phyloP scores from a whole-genome alignment of 2,113 vertebrate species.

The Daubentonia madagascariensis region DNA sequence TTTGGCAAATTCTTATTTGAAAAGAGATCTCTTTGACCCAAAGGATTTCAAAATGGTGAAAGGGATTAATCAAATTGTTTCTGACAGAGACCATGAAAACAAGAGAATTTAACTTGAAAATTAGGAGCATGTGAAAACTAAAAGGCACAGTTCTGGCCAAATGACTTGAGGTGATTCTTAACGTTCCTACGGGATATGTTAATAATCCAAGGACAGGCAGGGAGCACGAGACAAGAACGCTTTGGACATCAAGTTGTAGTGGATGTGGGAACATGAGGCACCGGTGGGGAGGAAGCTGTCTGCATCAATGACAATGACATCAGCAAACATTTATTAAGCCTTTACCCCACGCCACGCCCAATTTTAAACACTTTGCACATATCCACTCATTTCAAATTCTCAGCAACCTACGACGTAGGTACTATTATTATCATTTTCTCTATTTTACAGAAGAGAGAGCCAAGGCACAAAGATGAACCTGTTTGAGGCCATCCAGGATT shows the following conservation, averaged over 20 bases:
- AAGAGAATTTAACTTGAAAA: slow-evolving; percentile 71
- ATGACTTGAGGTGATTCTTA: slow-evolving; percentile 27
- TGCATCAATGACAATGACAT: neutral
- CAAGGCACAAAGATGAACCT: neutral
- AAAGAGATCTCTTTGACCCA: slow-evolving; percentile 67
- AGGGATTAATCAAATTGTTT: slow-evolving; percentile 76
- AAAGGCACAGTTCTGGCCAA: slow-evolving; percentile 56
- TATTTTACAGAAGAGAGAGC: neutral
- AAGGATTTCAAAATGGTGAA: slow-evolving; percentile 71
- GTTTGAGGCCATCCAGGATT: neutral
- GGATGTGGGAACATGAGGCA: neutral
- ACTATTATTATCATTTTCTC: neutral
- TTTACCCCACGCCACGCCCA: neutral
- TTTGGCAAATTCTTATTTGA: slow-evolving; percentile 64
- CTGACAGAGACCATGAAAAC: slow-evolving; percentile 76
- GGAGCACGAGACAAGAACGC: neutral
- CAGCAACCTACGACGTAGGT: neutral
- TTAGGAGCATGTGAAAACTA: slow-evolving; percentile 69
- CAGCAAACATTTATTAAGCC: neutral
- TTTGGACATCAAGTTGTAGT: neutral
- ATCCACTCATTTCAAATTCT: neutral
- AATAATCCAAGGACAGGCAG: neutral
- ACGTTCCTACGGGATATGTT: slow-evolving; percentile 67
- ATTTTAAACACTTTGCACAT: neutral
- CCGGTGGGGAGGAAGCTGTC: neutral